Evolutionary conservation across 2,113 vertebrate species (phyloP).

Genomic region (Mobula hypostoma): DNA sequence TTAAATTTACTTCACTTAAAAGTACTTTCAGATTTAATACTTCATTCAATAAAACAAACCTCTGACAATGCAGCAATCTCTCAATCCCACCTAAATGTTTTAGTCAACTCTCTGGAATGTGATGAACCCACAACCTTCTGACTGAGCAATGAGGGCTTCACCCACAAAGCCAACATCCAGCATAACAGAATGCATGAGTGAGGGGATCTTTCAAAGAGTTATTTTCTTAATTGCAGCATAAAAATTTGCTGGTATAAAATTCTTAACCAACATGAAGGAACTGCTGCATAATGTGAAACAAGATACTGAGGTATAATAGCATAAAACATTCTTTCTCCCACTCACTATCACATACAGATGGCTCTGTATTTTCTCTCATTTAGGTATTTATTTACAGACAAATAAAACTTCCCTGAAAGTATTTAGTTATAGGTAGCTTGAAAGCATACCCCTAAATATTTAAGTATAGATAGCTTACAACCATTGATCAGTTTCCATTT

Average conservation of each 20-base stretch:
- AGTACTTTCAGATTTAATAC: too few species aligned
- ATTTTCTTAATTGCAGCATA: not conserved
- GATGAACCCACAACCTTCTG: too few species aligned
- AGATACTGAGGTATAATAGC: not conserved
- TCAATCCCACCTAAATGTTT: too few species aligned
- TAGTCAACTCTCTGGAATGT: too few species aligned
- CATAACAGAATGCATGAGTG: not conserved
- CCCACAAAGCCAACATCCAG: too few species aligned
- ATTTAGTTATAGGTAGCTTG: not conserved
- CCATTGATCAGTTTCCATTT: not conserved
- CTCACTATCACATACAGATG: not conserved
- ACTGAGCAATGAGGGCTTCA: too few species aligned
- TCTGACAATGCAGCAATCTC: too few species aligned
- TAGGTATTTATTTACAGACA: not conserved
- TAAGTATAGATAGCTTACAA: not conserved
- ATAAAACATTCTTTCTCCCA: not conserved
- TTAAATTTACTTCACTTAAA: too few species aligned
- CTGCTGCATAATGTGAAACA: not conserved
- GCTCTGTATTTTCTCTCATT: not conserved
- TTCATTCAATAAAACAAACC: too few species aligned
- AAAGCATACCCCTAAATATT: not conserved
- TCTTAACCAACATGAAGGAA: not conserved
- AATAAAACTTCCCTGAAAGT: not conserved
- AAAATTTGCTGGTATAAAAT: not conserved
- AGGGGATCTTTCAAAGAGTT: not conserved